A percentile compares a stretch with the other conserved stretches of the same genome.
These are phyloP conservation scores for Mus musculus DNA, from an alignment of 2,113 vertebrate species.

Conservation along the genomic window DNA sequence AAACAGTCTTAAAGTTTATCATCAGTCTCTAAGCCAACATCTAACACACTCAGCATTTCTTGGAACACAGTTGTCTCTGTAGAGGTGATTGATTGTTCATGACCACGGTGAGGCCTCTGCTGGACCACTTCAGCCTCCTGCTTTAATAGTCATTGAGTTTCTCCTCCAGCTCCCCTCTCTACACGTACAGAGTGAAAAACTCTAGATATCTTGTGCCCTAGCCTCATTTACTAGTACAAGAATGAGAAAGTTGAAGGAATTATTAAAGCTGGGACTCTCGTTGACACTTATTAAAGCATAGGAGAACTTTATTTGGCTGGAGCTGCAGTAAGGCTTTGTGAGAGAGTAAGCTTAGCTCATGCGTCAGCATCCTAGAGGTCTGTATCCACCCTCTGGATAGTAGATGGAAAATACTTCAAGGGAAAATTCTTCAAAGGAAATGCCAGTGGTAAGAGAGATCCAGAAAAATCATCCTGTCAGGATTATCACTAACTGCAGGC, in stretches of 20 bases:
- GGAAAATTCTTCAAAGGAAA: background rate
- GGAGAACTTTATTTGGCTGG: background rate
- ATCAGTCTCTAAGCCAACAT: background rate
- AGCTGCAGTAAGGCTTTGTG: background rate
- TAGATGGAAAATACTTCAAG: background rate
- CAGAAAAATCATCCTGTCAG: background rate
- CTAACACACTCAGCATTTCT: background rate
- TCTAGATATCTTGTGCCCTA: background rate
- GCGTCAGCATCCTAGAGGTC: background rate
- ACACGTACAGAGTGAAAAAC: background rate
- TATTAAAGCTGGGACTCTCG: background rate
- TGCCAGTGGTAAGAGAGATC: background rate
- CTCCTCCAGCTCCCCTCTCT: background rate
- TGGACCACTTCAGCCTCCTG: background rate
- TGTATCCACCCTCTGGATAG: background rate
- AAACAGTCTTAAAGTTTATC: background rate
- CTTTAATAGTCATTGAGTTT: background rate
- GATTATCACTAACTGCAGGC: background rate
- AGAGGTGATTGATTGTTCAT: background rate
- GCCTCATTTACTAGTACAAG: background rate
- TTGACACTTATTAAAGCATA: background rate
- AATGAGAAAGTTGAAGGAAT: background rate
- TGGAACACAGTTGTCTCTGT: background rate
- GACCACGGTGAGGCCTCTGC: background rate
- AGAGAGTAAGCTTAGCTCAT: background rate